Evolutionary conservation across 2,888 invertebrate species (phyloP).

Genomic region (Ditula angustiorana): DNA sequence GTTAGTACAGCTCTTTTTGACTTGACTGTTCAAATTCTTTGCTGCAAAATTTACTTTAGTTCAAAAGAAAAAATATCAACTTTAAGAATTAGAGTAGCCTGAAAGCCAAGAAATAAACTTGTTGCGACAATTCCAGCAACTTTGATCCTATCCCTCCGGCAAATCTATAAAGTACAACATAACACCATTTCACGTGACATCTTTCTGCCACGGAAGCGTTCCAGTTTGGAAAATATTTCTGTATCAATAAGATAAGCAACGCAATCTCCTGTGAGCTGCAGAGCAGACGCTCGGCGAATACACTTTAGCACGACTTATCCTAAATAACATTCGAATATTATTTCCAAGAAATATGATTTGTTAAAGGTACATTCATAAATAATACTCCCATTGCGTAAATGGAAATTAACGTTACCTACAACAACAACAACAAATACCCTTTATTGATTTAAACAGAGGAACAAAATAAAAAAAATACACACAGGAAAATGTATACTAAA

Average conservation of each 20-base stretch:
- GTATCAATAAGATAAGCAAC: slow-evolving; percentile 68
- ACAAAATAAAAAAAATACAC: no score
- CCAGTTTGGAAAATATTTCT: slow-evolving; percentile 62
- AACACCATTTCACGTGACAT: slow-evolving; percentile 48
- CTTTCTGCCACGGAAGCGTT: slow-evolving; percentile 47
- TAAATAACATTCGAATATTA: slow-evolving; percentile 34
- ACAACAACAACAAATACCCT: no score
- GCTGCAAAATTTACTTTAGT: no score
- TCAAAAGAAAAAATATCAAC: no score
- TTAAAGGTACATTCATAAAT: no score
- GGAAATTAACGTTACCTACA: no score
- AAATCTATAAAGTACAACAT: slow-evolving; percentile 47
- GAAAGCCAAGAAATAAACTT: neutral
- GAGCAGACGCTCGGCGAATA: slow-evolving; percentile 37
- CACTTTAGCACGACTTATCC: slow-evolving; percentile 34
- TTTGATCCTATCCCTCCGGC: slow-evolving; percentile 38
- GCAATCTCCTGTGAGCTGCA: slow-evolving; percentile 59
- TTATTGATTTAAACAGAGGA: no score
- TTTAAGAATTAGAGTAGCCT: no score
- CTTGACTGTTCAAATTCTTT: no score
- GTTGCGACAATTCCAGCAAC: slow-evolving; percentile 5
- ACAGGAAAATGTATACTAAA: no score
- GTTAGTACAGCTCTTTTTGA: no score
- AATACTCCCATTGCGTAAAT: no score
- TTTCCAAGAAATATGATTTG: slow-evolving; percentile 21